Percentiles rank a stretch among this genome's conserved stretches.
Evolutionary conservation across 2,797 vertebrate species (phyloP).

Genomic region (Amblyraja radiata): DNA sequence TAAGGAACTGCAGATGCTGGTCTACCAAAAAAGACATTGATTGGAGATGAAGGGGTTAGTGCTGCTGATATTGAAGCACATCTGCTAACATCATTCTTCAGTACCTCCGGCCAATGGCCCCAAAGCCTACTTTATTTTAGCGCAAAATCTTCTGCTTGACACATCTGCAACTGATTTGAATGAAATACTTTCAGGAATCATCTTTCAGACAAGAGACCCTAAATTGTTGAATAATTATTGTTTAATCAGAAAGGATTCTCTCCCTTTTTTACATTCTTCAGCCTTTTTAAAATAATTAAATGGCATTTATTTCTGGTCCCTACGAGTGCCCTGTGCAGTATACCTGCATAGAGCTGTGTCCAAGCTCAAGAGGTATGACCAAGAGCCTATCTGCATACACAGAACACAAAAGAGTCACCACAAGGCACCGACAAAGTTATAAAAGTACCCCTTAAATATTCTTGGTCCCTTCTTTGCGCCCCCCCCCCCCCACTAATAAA

Average conservation of each 20-base stretch:
- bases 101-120: neutral
- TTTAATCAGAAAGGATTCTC: constrained; percentile 22
- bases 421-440: too few species aligned
- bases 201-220: neutral
- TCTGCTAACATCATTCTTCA: constrained; percentile 27
- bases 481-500: too few species aligned
- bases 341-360: neutral
- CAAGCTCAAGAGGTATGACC: too few species aligned
- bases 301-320: neutral
- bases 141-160: constrained; percentile 16
- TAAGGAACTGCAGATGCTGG: too few species aligned
- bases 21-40: neutral
- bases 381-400: too few species aligned
- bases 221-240: constrained; percentile 18
- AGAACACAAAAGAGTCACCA: too few species aligned
- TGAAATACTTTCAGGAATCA: neutral
- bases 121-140: neutral
- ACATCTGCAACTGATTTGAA: constrained; percentile 35
- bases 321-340: neutral
- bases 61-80: constrained; percentile 16
- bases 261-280: neutral
- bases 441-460: too few species aligned
- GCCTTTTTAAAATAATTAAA: neutral
- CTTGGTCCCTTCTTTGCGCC: too few species aligned
- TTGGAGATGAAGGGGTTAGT: neutral